Evolutionary conservation across 1,140 invertebrate species (phyloP).

Genomic region (Drosophila willistoni): DNA sequence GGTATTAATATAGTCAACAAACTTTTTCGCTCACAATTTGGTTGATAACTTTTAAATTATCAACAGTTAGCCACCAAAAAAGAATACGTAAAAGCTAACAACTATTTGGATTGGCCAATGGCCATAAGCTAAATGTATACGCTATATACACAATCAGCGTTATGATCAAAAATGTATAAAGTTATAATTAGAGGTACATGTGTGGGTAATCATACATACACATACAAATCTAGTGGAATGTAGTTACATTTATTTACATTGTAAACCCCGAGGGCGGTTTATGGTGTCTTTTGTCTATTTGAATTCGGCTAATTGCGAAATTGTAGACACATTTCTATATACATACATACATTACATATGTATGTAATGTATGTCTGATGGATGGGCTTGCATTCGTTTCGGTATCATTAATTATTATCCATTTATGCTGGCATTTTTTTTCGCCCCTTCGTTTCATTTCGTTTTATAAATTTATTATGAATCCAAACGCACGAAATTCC

Average conservation of each 20-base stretch:
- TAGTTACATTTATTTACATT: background rate
- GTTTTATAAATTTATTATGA: conserved; percentile 7
- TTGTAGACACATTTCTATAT: background rate
- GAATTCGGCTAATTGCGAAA: conserved; percentile 8
- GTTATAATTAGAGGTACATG: conserved; percentile 4
- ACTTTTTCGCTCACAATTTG: no score
- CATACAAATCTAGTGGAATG: background rate
- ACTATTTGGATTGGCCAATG: background rate
- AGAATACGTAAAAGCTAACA: background rate
- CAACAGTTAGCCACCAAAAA: conserved; percentile 10
- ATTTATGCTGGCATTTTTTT: background rate
- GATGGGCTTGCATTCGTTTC: background rate
- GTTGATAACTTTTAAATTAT: background rate
- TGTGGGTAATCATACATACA: background rate
- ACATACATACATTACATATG: no score
- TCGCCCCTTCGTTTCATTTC: background rate
- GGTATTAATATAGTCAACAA: no score
- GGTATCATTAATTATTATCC: conserved; percentile 1
- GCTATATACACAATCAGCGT: background rate
- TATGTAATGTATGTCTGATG: background rate
- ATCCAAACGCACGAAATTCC: background rate
- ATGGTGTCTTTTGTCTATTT: background rate
- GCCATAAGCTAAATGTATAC: conserved; percentile 4
- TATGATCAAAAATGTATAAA: conserved; percentile 1
- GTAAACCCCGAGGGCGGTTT: background rate